phyloP scores from a whole-genome alignment of 2,113 vertebrate species.

The Isichthys henryi region DNA sequence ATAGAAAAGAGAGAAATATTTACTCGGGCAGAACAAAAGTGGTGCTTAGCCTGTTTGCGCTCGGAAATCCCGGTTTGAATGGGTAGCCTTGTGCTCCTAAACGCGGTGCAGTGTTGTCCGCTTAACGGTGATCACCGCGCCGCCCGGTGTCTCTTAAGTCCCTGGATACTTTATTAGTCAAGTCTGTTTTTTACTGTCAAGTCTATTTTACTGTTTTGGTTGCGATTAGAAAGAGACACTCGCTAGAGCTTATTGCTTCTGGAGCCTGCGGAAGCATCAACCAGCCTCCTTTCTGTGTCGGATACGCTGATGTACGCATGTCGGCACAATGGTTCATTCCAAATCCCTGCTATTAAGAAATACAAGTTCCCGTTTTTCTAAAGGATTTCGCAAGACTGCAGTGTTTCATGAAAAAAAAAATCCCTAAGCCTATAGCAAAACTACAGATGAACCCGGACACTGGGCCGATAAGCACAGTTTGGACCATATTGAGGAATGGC shows the following conservation, averaged over 20 bases:
- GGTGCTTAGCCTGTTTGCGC: not conserved
- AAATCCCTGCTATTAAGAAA: not conserved
- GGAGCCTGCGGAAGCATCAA: not conserved
- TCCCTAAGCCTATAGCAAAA: not conserved
- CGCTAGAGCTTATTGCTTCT: slow-evolving; percentile 1
- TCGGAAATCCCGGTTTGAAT: not conserved
- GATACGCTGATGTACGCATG: not conserved
- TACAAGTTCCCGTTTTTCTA: not conserved
- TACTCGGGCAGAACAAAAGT: not conserved
- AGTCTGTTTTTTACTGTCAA: too few species aligned
- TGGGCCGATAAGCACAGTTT: not conserved
- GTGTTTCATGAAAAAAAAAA: not conserved
- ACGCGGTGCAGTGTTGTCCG: not conserved
- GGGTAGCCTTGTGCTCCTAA: not conserved
- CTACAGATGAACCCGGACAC: not conserved
- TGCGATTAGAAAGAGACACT: not conserved
- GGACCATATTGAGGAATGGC: not conserved
- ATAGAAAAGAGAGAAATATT: not conserved
- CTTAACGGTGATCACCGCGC: not conserved
- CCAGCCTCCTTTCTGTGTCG: not conserved
- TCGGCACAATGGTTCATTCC: not conserved
- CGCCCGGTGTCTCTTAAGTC: not conserved
- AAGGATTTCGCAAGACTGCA: not conserved
- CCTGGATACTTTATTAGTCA: not conserved
- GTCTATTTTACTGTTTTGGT: slow-evolving; percentile 18